Evolutionary conservation across 2,888 invertebrate species (phyloP).

Genomic region (Tetranychus piercei): DNA sequence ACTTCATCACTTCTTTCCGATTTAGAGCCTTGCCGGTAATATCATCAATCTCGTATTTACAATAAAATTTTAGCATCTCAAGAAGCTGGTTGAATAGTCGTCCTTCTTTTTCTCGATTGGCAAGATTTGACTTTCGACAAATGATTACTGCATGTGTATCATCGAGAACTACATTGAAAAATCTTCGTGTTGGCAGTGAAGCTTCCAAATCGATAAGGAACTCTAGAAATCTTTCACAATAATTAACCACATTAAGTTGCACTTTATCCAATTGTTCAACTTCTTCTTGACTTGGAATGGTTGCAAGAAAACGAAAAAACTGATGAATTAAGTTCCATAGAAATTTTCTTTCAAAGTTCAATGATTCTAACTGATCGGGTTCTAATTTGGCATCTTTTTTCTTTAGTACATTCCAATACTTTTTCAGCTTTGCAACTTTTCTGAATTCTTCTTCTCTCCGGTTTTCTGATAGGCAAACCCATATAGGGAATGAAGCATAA

Average conservation of each 20-base stretch:
- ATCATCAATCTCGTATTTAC: constrained; percentile 92
- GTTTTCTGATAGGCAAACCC: constrained; percentile 67
- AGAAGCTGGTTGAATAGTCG: constrained; percentile 74
- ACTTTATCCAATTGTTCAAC: constrained; percentile 29
- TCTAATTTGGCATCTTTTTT: constrained; percentile 47
- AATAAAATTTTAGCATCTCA: constrained; percentile 87
- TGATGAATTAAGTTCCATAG: constrained; percentile 65
- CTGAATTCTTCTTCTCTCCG: constrained; percentile 64
- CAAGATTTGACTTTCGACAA: constrained; percentile 59
- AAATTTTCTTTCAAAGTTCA: constrained; percentile 66
- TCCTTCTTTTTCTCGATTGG: constrained; percentile 46
- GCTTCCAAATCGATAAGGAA: constrained; percentile 89
- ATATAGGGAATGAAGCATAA: constrained; percentile 78
- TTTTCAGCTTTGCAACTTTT: constrained; percentile 67
- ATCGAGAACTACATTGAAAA: constrained; percentile 88
- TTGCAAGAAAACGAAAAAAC: constrained; percentile 62
- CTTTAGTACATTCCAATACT: constrained; percentile 72
- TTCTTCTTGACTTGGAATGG: constrained; percentile 47
- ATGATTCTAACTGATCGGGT: constrained; percentile 31
- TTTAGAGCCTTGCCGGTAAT: constrained; percentile 81
- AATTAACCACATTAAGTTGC: constrained; percentile 43
- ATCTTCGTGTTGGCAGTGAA: constrained; percentile 76
- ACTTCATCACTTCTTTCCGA: constrained; percentile 76
- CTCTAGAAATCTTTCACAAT: constrained; percentile 88
- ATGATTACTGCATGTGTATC: constrained; percentile 80